These are phyloP conservation scores for Rafetus swinhoei DNA, from an alignment of 2,113 vertebrate genomes.

Conservation along the genomic window DNA sequence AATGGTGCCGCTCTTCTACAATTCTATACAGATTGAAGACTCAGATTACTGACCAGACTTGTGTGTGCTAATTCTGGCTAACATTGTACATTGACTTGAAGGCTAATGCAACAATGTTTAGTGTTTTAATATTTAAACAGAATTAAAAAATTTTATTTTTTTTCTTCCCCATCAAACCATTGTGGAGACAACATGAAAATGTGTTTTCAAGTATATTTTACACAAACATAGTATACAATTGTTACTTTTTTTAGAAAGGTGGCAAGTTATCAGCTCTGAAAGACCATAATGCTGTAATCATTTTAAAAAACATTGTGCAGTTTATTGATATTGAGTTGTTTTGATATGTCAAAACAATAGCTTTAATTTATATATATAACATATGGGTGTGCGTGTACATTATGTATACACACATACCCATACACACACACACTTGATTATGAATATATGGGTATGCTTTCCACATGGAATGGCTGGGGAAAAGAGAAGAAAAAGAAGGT, in stretches of 20 bases:
- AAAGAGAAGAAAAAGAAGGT: slow-evolving; percentile 40
- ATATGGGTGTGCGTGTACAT: not conserved
- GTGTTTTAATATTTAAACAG: no score
- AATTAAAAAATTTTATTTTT: no score
- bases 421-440: no score
- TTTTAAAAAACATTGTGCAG: slow-evolving; percentile 19
- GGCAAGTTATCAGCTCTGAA: slow-evolving; percentile 1
- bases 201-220: not conserved
- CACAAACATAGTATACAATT: not conserved
- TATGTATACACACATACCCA: no score
- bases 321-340: slow-evolving; percentile 7
- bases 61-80: not conserved
- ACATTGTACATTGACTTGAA: not conserved
- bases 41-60: not conserved
- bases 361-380: slow-evolving; percentile 54
- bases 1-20: not conserved
- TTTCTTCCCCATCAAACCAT: not conserved
- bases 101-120: not conserved
- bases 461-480: slow-evolving; percentile 9
- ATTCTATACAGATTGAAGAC: not conserved
- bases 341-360: slow-evolving; percentile 4
- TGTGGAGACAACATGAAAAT: not conserved
- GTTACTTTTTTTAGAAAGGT: not conserved
- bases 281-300: not conserved
- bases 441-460: slow-evolving; percentile 41